Evolutionary conservation across 2,888 invertebrate species (phyloP).

Genomic region (Siphlonurus alternatus): DNA sequence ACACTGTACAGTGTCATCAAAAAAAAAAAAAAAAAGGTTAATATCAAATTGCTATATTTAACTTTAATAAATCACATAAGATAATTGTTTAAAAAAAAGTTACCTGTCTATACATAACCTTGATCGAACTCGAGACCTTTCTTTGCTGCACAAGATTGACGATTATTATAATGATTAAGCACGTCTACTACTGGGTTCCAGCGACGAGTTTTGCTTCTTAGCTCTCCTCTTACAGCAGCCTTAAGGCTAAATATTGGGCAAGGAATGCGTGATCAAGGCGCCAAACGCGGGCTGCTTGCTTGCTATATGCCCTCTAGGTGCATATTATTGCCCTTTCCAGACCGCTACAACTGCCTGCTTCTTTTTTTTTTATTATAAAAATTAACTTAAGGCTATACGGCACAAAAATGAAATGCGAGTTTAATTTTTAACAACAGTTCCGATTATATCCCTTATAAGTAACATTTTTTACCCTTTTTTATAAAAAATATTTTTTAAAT

Average conservation of each 20-base stretch:
- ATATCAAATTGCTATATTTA: neutral
- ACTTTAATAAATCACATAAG: neutral
- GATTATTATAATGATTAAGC: neutral
- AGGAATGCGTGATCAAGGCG: neutral
- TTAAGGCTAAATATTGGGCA: neutral
- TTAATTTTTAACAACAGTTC: neutral
- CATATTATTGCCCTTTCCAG: neutral
- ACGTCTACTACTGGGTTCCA: neutral
- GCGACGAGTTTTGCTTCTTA: neutral
- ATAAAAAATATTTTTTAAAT: no score
- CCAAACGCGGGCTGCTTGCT: neutral
- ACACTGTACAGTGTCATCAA: no score
- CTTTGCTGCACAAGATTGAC: neutral
- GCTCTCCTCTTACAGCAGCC: no score
- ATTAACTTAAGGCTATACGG: neutral
- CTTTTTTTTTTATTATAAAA: neutral
- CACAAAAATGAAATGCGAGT: neutral
- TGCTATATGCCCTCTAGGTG: neutral
- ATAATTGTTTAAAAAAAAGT: no score
- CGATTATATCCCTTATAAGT: no score
- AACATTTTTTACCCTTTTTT: no score
- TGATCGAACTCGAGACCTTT: neutral
- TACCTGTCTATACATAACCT: neutral
- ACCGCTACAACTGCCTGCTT: neutral
- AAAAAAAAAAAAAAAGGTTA: neutral